Percentiles rank a stretch among this genome's conserved stretches.
Evolutionary conservation across 2,888 invertebrate species (phyloP).

Genomic region (Pycnomerus fuliginosus): DNA sequence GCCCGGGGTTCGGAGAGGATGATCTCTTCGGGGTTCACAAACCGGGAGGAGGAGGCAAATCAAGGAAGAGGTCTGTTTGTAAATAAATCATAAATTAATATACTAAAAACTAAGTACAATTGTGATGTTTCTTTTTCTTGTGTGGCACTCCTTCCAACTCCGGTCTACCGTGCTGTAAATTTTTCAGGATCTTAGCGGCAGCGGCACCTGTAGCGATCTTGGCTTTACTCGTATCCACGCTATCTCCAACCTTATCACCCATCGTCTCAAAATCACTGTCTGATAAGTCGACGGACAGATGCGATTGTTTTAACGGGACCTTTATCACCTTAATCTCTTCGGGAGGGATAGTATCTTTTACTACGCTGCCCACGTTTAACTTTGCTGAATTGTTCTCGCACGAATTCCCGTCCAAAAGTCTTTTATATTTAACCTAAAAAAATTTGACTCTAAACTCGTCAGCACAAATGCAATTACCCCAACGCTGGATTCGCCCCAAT

Average conservation of each 20-base stretch:
- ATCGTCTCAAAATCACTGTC: constrained; percentile 49
- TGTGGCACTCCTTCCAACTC: constrained; percentile 5
- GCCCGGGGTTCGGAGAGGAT: constrained; percentile 25
- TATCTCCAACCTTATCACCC: constrained; percentile 50
- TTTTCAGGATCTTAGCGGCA: constrained; percentile 39
- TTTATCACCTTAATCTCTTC: constrained; percentile 43
- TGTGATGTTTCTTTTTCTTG: neutral
- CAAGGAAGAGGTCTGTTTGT: neutral
- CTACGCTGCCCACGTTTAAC: constrained; percentile 38
- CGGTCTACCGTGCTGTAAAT: constrained; percentile 30
- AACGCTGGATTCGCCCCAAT: too few species aligned
- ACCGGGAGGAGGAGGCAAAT: neutral
- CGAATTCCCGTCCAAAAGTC: neutral
- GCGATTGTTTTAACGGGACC: constrained; percentile 44
- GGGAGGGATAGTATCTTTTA: constrained; percentile 41
- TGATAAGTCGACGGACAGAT: constrained; percentile 42
- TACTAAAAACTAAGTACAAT: constrained; percentile 2
- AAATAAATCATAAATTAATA: neutral
- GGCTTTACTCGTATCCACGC: constrained; percentile 44
- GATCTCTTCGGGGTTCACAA: constrained; percentile 38
- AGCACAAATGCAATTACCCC: too few species aligned
- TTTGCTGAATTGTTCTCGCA: constrained; percentile 8
- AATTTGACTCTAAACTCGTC: too few species aligned
- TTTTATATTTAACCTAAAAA: too few species aligned
- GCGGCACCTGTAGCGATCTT: constrained; percentile 41